phyloP scores from a whole-genome alignment of 2,113 vertebrate genomes.

The Anguilla rostrata region DNA sequence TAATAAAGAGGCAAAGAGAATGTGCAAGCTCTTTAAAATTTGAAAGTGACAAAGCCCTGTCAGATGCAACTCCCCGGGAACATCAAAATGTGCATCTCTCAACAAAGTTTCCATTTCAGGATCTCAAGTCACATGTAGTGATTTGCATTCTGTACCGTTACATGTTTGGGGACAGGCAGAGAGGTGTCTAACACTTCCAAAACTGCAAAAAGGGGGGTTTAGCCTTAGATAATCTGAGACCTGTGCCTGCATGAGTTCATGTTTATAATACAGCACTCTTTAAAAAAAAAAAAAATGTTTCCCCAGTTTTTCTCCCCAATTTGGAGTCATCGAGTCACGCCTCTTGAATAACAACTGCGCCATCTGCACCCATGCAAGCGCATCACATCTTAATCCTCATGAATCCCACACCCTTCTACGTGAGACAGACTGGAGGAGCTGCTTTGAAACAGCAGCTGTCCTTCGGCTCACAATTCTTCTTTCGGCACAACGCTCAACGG shows the following conservation, averaged over 20 bases:
- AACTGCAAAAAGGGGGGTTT: neutral
- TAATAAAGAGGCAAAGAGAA: slow-evolving; percentile 63
- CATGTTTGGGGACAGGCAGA: slow-evolving; percentile 40
- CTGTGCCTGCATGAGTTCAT: slow-evolving; percentile 5
- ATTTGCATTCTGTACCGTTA: slow-evolving; percentile 57
- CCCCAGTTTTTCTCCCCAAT: too few relatives aligned
- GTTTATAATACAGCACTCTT: neutral
- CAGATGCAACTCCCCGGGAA: slow-evolving; percentile 60
- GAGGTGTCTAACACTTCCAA: slow-evolving; percentile 38
- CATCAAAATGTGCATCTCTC: slow-evolving; percentile 64
- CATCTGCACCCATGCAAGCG: neutral
- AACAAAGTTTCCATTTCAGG: slow-evolving; percentile 59
- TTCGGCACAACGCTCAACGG: neutral
- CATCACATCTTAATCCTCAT: neutral
- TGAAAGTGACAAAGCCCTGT: slow-evolving; percentile 65
- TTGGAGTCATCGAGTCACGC: too few relatives aligned
- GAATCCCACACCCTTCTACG: neutral
- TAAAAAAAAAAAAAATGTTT: too few relatives aligned
- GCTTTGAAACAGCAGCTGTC: neutral
- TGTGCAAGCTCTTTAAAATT: slow-evolving; percentile 51
- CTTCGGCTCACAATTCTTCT: neutral
- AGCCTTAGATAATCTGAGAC: slow-evolving; percentile 37
- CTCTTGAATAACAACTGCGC: too few relatives aligned
- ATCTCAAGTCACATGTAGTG: slow-evolving; percentile 53
- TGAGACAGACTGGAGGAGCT: neutral